Evolutionary conservation across 2,888 invertebrate genomes (phyloP).

Genomic region (Sussaba pulchella): DNA sequence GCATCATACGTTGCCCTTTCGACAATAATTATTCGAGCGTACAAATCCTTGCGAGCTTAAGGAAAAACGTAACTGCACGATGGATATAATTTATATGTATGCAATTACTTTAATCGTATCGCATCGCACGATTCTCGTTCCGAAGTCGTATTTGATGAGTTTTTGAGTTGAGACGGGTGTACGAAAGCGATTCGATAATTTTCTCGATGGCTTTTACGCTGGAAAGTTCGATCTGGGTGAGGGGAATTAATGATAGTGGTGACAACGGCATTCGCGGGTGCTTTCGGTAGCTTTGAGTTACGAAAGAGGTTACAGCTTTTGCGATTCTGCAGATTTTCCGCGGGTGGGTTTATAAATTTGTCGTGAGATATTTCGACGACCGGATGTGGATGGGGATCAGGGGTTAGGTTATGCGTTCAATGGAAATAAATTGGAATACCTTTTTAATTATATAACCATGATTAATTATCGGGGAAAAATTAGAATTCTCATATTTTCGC

Average conservation of each 20-base stretch:
- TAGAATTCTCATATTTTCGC: too few species aligned
- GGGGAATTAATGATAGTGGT: too few species aligned
- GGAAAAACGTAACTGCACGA: neutral
- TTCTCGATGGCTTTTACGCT: too few species aligned
- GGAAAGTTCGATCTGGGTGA: too few species aligned
- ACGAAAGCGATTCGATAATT: too few species aligned
- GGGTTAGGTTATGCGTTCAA: too few species aligned
- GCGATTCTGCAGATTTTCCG: conserved; percentile 45
- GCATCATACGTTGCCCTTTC: conserved; percentile 30
- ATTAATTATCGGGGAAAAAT: too few species aligned
- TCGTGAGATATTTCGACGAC: conserved; percentile 30
- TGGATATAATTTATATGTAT: neutral
- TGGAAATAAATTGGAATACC: too few species aligned
- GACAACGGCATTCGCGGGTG: conserved; percentile 3
- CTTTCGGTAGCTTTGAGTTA: neutral
- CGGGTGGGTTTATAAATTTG: conserved; percentile 55
- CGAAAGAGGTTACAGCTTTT: conserved; percentile 38
- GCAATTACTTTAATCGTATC: neutral
- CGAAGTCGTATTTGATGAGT: neutral
- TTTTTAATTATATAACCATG: too few species aligned
- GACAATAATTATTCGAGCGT: conserved; percentile 15
- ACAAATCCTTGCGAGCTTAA: neutral
- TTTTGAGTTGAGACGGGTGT: neutral
- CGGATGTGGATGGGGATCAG: conserved; percentile 46
- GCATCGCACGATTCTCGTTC: conserved; percentile 1